Conservation (phyloP, 2,797 vertebrate genomes). For the Balearica regulorum region DNA sequence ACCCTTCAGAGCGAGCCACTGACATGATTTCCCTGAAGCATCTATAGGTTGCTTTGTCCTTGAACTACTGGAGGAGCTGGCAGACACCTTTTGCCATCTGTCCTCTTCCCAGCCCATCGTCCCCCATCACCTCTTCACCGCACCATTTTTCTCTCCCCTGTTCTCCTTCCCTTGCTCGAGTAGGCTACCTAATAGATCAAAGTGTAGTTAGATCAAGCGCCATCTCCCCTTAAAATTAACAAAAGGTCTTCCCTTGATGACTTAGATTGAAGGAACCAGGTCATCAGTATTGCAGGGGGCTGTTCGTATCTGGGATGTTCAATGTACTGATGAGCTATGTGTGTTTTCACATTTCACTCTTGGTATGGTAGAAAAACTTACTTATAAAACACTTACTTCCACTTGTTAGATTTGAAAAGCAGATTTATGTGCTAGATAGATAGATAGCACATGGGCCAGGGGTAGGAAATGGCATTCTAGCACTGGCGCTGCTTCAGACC, state of each 20-base stretch:
- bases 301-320: background rate
- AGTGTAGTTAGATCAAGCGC: background rate
- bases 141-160: background rate
- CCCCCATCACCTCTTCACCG: background rate
- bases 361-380: background rate
- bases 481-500: background rate
- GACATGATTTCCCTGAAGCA: background rate
- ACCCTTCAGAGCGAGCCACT: background rate
- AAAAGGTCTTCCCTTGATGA: background rate
- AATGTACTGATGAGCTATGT: background rate
- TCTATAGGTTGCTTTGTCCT: background rate
- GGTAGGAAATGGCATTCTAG: background rate
- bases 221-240: background rate
- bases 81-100: background rate
- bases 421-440: background rate
- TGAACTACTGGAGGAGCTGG: background rate
- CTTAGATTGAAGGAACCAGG: background rate
- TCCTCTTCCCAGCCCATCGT: background rate
- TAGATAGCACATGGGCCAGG: background rate
- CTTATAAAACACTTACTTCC: background rate
- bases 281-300: background rate
- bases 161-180: background rate
- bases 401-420: background rate
- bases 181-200: background rate
- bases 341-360: accelerated